Percentiles rank a stretch among this genome's conserved stretches.
Evolutionary conservation across 2,888 invertebrate species (phyloP).

Genomic region (Lycophotia porphyrea): DNA sequence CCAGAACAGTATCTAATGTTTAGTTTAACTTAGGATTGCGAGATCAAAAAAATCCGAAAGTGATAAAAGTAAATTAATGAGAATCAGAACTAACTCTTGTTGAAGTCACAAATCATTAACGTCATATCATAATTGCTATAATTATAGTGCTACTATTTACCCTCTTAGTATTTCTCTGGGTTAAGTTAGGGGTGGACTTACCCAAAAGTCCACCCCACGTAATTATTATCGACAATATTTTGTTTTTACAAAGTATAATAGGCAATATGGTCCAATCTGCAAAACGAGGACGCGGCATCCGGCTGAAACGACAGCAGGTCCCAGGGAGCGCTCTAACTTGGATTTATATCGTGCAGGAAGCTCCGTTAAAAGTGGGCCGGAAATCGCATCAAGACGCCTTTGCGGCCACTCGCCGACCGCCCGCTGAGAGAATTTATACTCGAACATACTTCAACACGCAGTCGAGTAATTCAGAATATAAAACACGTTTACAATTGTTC

Average conservation of each 20-base stretch:
- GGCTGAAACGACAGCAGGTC: slow-evolving; percentile 67
- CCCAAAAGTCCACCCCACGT: slow-evolving; percentile 9
- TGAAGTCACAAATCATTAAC: not conserved
- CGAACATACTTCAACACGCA: slow-evolving; percentile 60
- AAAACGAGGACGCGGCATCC: slow-evolving; percentile 68
- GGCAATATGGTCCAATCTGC: slow-evolving; percentile 61
- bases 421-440: slow-evolving; percentile 75
- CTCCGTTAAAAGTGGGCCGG: slow-evolving; percentile 84
- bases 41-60: not conserved
- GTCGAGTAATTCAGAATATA: slow-evolving; percentile 58
- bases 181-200: no score
- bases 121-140: not conserved
- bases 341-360: slow-evolving; percentile 85
- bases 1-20: not conserved
- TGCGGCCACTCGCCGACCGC: slow-evolving; percentile 77
- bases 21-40: not conserved
- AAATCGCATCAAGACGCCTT: slow-evolving; percentile 87
- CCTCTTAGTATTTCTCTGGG: not conserved
- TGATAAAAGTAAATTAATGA: not conserved
- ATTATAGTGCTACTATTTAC: not conserved
- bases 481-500: slow-evolving; percentile 51
- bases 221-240: slow-evolving; percentile 54
- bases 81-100: not conserved
- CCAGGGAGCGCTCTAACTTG: slow-evolving; percentile 78
- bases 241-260: slow-evolving; percentile 53